Evolutionary conservation across 2,113 vertebrate genomes (phyloP), one percentile per base, ranked within the genome.

Genomic region (Sylvietta virens): DNA sequence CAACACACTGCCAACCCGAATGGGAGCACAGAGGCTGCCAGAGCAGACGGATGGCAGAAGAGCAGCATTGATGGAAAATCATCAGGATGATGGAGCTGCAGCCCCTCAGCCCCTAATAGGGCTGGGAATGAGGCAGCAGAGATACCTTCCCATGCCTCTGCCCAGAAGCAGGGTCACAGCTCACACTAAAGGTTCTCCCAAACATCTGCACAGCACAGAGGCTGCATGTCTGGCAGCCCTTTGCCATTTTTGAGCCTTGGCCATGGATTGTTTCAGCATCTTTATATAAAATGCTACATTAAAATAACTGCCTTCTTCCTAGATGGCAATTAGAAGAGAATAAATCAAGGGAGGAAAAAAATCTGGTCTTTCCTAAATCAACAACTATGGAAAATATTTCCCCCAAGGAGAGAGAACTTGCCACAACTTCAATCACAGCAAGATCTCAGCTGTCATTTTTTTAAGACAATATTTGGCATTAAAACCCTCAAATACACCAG

Each of bases 361-460:
- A 37, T 81, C 65, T 44, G 60, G 82, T 93, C 78, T 76, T 92
- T 89, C 76, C 54, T 70, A 92, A 93, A 81, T 93, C 82, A 93
- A 82, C 82, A 92, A 48, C 83, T 84, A 78, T 24, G 10, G 50
- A 78, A 92, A 84, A 48, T 72, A 87, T 78, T 87, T 81, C 60
- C 54, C 82, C 56, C 3, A 5, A 40, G 74, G 82, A 93, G 23
- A 94, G 21, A 74, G 47, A 83, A 69, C 20, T 93, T 45, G 33
- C 57, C 74, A 66, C 54, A 90, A 2, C 37, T 82, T 90, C 10
- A 2, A 72, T 89, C 22, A 6, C 54, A 86, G 84, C 27, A 87
- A 74, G 50, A 83, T 40, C 71, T 76, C 83, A 15, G 83, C 22
- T 74, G 60, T 65, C 27, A 0, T 30, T 88, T 53, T 92, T 92